Conservation (phyloP, 2,888 invertebrate genomes). For the Embidobia sp. region DNA sequence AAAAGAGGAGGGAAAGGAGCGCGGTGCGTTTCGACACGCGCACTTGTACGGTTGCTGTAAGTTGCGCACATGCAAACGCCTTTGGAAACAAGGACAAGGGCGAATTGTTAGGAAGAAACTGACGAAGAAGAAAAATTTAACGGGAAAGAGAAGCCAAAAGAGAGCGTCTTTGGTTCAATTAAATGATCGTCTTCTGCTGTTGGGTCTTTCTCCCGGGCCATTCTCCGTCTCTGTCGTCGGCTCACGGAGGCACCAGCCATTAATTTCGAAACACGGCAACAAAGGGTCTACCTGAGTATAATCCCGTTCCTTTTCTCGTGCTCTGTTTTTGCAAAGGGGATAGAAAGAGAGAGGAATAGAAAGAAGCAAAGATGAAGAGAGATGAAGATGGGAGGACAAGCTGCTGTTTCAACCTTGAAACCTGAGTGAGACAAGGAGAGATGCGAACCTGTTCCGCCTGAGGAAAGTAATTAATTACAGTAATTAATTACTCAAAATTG, state of each 20-base stretch:
- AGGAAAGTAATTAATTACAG: no score
- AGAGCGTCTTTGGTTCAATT: constrained; percentile 72
- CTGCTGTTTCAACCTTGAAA: constrained; percentile 56
- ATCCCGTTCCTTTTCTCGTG: constrained; percentile 41
- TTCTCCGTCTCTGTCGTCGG: constrained; percentile 57
- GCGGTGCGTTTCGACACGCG: constrained; percentile 40
- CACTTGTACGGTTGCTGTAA: constrained; percentile 45
- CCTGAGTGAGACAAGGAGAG: constrained; percentile 34
- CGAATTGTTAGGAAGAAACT: constrained; percentile 2
- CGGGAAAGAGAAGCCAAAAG: constrained; percentile 50
- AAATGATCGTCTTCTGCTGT: constrained; percentile 75
- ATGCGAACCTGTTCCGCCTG: constrained; percentile 76
- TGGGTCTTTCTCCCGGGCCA: constrained; percentile 60
- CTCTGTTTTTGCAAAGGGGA: constrained; percentile 38
- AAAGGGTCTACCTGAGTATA: constrained; percentile 76
- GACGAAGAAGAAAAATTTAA: no score
- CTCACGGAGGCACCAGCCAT: constrained; percentile 73
- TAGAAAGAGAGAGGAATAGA: constrained; percentile 5
- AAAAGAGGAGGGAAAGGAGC: constrained; percentile 8
- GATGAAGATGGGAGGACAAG: constrained; percentile 46
- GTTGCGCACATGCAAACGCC: constrained; percentile 37
- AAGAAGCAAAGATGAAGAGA: constrained; percentile 34
- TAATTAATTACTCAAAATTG: no score
- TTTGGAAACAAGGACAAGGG: constrained; percentile 43
- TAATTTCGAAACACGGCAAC: constrained; percentile 79